These are phyloP conservation scores for Phyllopteryx taeniolatus DNA, from an alignment of 2,113 vertebrate species.

Conservation along the genomic window DNA sequence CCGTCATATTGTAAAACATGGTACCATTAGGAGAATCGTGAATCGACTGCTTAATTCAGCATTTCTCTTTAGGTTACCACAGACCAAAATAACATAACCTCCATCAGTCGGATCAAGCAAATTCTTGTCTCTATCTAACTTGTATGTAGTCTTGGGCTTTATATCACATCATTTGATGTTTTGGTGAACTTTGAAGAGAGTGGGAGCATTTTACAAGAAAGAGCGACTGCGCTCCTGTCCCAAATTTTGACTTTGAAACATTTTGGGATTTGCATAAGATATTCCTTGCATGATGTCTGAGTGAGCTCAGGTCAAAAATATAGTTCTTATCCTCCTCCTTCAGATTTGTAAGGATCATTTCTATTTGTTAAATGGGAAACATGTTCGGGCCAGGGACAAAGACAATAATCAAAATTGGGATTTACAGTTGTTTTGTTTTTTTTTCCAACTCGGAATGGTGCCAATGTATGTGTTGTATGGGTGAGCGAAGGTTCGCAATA, in stretches of 20 bases:
- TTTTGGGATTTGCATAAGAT: too few species aligned
- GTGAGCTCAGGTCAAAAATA: background rate
- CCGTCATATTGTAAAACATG: conserved; percentile 9
- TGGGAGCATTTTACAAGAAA: background rate
- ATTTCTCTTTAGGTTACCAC: conserved; percentile 7
- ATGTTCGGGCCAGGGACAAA: background rate
- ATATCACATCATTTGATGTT: background rate
- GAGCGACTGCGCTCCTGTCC: too few species aligned
- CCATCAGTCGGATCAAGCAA: conserved; percentile 28
- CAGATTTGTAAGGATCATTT: background rate
- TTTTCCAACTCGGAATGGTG: background rate
- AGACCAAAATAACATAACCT: conserved; percentile 12
- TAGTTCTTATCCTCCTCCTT: background rate
- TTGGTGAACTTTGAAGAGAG: background rate
- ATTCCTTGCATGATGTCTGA: too few species aligned
- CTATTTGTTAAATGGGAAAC: background rate
- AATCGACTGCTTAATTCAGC: conserved; percentile 1
- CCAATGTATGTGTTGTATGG: conserved; percentile 10
- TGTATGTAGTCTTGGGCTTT: background rate
- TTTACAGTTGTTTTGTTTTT: background rate
- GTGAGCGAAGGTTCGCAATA: conserved; percentile 19
- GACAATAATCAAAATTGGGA: background rate
- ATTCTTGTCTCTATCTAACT: background rate
- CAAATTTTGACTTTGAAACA: too few species aligned
- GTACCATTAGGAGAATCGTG: background rate